phyloP scores from a whole-genome alignment of 2,113 vertebrate species.

The Tupaia tana region DNA sequence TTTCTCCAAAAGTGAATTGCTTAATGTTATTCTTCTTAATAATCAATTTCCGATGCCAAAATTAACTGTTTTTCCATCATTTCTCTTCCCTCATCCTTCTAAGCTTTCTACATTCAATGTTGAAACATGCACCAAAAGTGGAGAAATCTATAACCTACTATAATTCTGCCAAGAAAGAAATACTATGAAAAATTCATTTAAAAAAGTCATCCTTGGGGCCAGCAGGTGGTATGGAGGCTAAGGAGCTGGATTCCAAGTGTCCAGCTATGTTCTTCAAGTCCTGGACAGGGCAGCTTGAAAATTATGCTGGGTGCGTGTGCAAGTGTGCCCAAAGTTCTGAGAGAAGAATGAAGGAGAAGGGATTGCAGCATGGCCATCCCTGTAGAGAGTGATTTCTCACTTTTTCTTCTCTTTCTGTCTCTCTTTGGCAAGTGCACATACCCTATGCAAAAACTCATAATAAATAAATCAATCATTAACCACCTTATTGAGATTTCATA shows the following conservation, averaged over 20 bases:
- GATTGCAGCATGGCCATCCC: too few species aligned
- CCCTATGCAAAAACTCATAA: too few species aligned
- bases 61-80: background rate
- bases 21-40: slow-evolving; percentile 16
- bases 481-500: background rate
- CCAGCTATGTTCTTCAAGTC: too few species aligned
- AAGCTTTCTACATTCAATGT: background rate
- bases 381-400: too few species aligned
- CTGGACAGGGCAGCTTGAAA: too few species aligned
- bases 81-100: background rate
- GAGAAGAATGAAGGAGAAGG: too few species aligned
- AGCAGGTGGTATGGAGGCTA: too few species aligned
- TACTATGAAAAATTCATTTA: background rate
- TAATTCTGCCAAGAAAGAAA: slow-evolving; percentile 14
- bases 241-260: too few species aligned
- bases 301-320: too few species aligned
- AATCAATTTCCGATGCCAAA: slow-evolving; percentile 9
- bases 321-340: too few species aligned
- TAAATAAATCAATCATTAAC: background rate
- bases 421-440: too few species aligned
- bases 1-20: slow-evolving; percentile 10
- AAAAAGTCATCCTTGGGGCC: background rate
- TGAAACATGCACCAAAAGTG: background rate
- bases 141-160: background rate
- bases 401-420: too few species aligned